A percentile compares a stretch with the other conserved stretches of the same genome.
These are phyloP conservation scores for Phoebastria nigripes DNA, from an alignment of 2,797 vertebrate species.

Conservation along the genomic window DNA sequence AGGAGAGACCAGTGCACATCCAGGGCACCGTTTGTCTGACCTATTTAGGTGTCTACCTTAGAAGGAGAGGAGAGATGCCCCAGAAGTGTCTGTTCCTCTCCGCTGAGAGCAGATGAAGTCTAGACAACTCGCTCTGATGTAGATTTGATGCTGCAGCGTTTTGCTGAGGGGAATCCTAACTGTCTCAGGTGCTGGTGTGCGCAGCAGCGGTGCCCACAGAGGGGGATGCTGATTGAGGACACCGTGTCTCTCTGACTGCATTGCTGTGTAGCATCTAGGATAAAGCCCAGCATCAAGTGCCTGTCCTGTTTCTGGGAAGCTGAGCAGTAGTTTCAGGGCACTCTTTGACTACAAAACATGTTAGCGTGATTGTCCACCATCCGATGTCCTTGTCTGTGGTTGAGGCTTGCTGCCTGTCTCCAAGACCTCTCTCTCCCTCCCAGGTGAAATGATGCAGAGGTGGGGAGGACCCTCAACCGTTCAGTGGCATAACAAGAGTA, in stretches of 20 bases:
- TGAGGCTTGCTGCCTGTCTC: not conserved
- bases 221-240: not conserved
- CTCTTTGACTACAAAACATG: not conserved
- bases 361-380: not conserved
- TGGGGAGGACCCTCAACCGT: not conserved
- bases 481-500: not conserved
- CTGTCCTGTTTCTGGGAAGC: not conserved
- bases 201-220: not conserved
- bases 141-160: constrained; percentile 59
- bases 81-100: constrained; percentile 67
- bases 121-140: constrained; percentile 49
- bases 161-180: constrained; percentile 63
- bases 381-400: not conserved
- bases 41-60: constrained; percentile 57
- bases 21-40: not conserved
- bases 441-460: not conserved
- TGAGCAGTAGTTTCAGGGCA: not conserved
- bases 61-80: constrained; percentile 45
- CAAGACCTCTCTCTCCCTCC: not conserved
- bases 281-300: not conserved
- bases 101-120: constrained; percentile 19
- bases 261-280: not conserved
- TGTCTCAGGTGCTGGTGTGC: constrained; percentile 1
- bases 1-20: not conserved
- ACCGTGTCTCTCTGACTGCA: not conserved